Conservation (phyloP, 2,797 vertebrate species). For the Micrastur ruficollis region DNA sequence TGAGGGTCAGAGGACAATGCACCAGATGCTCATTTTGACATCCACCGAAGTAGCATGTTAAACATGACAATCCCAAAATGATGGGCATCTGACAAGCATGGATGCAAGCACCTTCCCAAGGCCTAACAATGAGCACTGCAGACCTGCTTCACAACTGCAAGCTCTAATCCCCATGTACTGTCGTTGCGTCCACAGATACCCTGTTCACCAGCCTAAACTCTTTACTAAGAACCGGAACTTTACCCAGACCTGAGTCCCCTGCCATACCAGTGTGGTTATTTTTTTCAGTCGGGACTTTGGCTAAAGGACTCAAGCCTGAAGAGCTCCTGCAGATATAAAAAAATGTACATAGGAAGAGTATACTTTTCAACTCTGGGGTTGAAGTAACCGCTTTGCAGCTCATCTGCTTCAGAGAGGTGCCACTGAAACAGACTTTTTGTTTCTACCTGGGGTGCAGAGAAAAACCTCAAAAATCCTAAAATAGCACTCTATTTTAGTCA, state of each 20-base stretch:
- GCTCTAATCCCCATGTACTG: neutral
- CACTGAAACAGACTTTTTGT: neutral
- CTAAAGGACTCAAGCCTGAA: neutral
- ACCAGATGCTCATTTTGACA: neutral
- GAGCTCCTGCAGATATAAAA: neutral
- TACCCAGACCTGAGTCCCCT: neutral
- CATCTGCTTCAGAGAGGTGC: neutral
- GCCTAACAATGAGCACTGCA: neutral
- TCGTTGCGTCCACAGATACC: neutral
- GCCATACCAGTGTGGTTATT: neutral
- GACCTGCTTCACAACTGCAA: neutral
- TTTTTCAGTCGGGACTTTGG: neutral
- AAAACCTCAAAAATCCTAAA: neutral
- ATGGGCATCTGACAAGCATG: neutral
- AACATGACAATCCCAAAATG: neutral
- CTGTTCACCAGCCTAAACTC: neutral
- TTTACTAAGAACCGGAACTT: neutral
- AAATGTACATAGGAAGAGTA: accelerated
- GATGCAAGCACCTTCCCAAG: neutral
- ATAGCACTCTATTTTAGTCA: neutral
- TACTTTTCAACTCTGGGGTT: neutral
- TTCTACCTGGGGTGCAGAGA: neutral
- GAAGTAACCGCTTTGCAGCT: neutral
- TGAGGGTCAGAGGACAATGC: accelerated
- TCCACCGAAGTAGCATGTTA: neutral